Percentiles rank a stretch among this genome's conserved stretches.
Evolutionary conservation across 1,140 invertebrate genomes (phyloP).

Genomic region (Drosophila bocqueti): DNA sequence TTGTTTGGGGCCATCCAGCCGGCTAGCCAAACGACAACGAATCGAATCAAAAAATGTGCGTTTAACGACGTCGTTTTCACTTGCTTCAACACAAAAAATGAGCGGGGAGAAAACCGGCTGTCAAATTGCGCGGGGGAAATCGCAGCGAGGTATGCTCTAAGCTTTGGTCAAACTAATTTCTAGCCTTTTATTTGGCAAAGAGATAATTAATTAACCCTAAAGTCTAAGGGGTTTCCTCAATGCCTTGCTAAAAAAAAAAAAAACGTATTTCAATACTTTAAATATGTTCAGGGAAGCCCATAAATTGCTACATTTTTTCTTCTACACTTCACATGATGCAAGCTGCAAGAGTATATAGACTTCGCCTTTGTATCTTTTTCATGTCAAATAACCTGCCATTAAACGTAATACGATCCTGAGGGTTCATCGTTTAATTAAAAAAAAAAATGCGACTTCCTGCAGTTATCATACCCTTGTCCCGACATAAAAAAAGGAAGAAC

Average conservation of each 20-base stretch:
- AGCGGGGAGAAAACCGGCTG: conserved; percentile 42
- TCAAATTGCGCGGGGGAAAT: conserved; percentile 17
- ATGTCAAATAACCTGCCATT: background rate
- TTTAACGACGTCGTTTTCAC: conserved; percentile 75
- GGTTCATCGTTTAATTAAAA: conserved; percentile 22
- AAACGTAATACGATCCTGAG: conserved; percentile 5
- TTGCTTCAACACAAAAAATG: conserved; percentile 20
- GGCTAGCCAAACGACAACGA: conserved; percentile 27
- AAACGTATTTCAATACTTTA: conserved; percentile 24
- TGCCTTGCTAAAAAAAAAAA: background rate
- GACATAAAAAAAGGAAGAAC: background rate
- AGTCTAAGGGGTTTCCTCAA: background rate
- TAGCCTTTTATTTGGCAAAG: background rate
- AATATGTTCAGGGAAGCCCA: conserved; percentile 3
- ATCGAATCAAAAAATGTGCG: conserved; percentile 51
- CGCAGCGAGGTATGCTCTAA: conserved; percentile 23
- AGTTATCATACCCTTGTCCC: background rate
- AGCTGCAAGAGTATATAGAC: background rate
- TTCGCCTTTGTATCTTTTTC: background rate
- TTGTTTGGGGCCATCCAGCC: conserved; percentile 34
- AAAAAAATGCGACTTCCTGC: conserved; percentile 19
- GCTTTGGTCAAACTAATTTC: background rate
- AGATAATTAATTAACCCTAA: background rate
- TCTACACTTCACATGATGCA: too few relatives aligned
- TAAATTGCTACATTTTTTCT: background rate